Conservation (phyloP, 2,888 invertebrate species). For the Orthosia gracilis region DNA sequence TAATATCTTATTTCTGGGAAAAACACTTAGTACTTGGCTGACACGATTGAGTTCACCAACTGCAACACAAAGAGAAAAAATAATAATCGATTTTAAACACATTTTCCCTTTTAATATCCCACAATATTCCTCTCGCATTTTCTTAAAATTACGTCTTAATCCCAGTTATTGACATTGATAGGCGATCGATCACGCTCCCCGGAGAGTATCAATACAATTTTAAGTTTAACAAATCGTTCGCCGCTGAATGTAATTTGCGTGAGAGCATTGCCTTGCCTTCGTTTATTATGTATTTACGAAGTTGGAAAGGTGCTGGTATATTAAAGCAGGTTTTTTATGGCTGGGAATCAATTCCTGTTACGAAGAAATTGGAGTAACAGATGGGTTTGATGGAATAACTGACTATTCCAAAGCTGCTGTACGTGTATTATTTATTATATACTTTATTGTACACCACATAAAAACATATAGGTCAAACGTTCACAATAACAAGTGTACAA, state of each 20-base stretch:
- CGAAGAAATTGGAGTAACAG: neutral
- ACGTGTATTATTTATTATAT: no score
- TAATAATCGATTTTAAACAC: neutral
- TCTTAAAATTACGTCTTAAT: constrained; percentile 53
- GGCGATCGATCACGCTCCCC: constrained; percentile 80
- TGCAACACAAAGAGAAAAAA: neutral
- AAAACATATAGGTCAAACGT: no score
- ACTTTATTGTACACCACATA: no score
- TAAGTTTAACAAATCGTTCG: constrained; percentile 83
- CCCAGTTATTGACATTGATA: constrained; percentile 78
- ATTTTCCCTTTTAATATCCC: constrained; percentile 41
- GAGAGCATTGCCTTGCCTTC: constrained; percentile 75
- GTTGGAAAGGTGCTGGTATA: constrained; percentile 29
- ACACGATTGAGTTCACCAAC: neutral
- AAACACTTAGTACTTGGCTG: neutral
- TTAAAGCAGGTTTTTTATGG: constrained; percentile 40
- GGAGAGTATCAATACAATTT: constrained; percentile 73
- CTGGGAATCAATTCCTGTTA: constrained; percentile 9
- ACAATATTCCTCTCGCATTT: constrained; percentile 27
- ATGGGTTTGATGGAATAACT: neutral
- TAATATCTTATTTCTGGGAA: no score
- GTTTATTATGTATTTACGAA: constrained; percentile 63
- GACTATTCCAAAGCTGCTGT: no score
- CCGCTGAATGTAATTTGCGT: constrained; percentile 81
- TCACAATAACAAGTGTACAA: no score